These are phyloP conservation scores for Sylvietta virens DNA, from an alignment of 2,113 vertebrate species.

Conservation along the genomic window DNA sequence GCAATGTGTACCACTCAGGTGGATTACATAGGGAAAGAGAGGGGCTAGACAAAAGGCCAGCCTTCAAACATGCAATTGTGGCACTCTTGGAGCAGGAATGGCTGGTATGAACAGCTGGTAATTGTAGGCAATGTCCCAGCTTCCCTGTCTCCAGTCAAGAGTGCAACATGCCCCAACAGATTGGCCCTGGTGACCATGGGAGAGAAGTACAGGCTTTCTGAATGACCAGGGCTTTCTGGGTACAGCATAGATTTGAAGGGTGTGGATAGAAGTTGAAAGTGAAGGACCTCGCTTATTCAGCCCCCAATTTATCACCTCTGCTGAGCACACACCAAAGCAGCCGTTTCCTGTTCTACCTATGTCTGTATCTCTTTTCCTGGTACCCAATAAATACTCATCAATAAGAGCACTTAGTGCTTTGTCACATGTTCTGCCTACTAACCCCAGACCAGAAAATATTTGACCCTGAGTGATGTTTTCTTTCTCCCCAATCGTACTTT, in stretches of 20 bases:
- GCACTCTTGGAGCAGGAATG: background rate
- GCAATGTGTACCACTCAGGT: background rate
- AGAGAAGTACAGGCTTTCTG: background rate
- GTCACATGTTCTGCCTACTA: background rate
- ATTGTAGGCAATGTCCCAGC: background rate
- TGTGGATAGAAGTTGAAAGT: background rate
- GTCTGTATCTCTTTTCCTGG: background rate
- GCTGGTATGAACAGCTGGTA: slow-evolving; percentile 34
- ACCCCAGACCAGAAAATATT: slow-evolving; percentile 25
- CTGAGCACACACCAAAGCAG: background rate
- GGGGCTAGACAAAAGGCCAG: background rate
- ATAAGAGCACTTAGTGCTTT: background rate
- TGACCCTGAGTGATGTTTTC: slow-evolving; percentile 23
- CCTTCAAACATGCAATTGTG: background rate
- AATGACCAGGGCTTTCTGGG: background rate
- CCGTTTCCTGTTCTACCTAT: background rate
- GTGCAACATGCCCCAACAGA: background rate
- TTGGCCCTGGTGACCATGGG: background rate
- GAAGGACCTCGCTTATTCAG: background rate
- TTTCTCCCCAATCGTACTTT: background rate
- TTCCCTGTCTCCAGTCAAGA: background rate
- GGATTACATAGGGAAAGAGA: background rate
- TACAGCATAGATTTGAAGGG: background rate
- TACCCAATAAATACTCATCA: background rate
- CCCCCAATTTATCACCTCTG: background rate